Conservation (phyloP, 2,888 invertebrate genomes). For the Mythimna ferrago region DNA sequence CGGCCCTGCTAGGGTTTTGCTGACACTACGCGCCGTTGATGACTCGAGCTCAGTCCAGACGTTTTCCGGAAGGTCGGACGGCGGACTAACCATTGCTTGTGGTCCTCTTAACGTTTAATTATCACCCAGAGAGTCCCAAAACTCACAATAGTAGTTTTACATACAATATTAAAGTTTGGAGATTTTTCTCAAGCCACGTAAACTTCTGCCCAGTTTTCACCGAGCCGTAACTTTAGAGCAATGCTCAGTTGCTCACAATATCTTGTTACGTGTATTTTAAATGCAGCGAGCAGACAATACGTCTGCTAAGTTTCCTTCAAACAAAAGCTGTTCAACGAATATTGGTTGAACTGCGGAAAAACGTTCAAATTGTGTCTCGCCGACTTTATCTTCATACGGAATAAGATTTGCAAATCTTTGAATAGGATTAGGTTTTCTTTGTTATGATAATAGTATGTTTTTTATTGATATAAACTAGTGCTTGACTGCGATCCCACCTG, state of each 20-base stretch:
- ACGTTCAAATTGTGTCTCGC: constrained; percentile 30
- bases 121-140: no score
- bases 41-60: no score
- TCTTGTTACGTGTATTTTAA: constrained; percentile 29
- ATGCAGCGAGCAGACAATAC: constrained; percentile 43
- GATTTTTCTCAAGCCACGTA: not conserved
- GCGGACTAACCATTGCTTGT: no score
- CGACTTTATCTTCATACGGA: constrained; percentile 13
- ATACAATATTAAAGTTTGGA: not conserved
- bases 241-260: constrained; percentile 7
- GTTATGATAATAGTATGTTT: not conserved
- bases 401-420: constrained; percentile 10
- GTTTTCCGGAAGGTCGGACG: no score
- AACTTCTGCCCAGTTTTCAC: constrained; percentile 2
- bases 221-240: constrained; percentile 6
- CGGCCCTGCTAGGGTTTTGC: no score
- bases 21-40: no score
- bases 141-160: not conserved
- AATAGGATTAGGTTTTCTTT: constrained; percentile 7
- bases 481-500: no score
- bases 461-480: no score
- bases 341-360: constrained; percentile 40
- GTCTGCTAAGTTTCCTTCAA: constrained; percentile 47
- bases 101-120: no score
- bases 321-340: constrained; percentile 40